These are phyloP conservation scores for Drosophila affinis DNA, from an alignment of 2,888 invertebrate genomes.

Conservation along the genomic window DNA sequence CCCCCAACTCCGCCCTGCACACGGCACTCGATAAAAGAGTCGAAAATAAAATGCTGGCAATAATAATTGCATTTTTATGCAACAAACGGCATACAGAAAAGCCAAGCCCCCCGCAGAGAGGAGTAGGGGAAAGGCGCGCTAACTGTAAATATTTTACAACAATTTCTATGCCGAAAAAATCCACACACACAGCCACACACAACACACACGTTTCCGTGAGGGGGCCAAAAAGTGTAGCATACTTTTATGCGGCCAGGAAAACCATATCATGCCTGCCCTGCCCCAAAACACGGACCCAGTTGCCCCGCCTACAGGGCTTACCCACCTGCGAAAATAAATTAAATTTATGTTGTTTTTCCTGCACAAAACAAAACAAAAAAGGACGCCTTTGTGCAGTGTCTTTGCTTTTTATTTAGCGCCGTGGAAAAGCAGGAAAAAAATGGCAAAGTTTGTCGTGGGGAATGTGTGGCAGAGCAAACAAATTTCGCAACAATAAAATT, in stretches of 20 bases:
- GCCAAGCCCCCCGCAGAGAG: not conserved
- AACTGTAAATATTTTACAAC: slow-evolving; percentile 67
- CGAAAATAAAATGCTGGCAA: slow-evolving; percentile 42
- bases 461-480: slow-evolving; percentile 51
- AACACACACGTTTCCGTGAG: slow-evolving; percentile 7
- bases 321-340: slow-evolving; percentile 65
- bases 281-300: slow-evolving; percentile 5
- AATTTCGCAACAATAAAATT: slow-evolving; percentile 74
- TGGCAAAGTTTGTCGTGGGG: slow-evolving; percentile 38
- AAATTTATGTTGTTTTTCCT: slow-evolving; percentile 71
- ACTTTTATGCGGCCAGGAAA: slow-evolving; percentile 46
- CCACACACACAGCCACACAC: slow-evolving; percentile 28
- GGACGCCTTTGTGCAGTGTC: slow-evolving; percentile 34
- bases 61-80: slow-evolving; percentile 73
- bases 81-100: slow-evolving; percentile 56
- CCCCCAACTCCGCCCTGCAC: too few species aligned
- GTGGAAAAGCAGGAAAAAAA: slow-evolving; percentile 42
- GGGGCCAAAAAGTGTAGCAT: slow-evolving; percentile 29
- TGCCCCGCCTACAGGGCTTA: slow-evolving; percentile 23
- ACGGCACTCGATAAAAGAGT: not conserved
- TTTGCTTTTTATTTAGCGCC: slow-evolving; percentile 53
- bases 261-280: not conserved
- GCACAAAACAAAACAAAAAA: slow-evolving; percentile 4
- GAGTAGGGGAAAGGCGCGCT: not conserved
- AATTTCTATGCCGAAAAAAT: slow-evolving; percentile 59